Base-by-base conservation (phyloP, 2,888 invertebrate genomes). In the Drosophila aldrichi region DNA sequence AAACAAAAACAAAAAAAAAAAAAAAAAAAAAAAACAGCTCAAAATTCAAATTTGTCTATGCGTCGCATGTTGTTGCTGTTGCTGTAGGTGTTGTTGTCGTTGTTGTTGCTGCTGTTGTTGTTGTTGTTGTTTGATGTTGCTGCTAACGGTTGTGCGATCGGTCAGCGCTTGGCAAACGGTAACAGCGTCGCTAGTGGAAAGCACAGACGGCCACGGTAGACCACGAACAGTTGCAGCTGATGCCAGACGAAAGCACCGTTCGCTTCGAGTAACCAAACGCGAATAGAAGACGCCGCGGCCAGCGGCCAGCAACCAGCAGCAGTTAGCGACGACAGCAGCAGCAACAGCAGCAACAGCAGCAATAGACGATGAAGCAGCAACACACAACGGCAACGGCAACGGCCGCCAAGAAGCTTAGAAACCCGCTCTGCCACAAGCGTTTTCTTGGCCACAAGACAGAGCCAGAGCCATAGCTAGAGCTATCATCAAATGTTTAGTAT, bases 201-300 rank as follows among this genome's bases (percentile, higher is more conserved):
- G 43, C 40, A 22, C 25, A 59, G 62, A 57, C 59, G 41, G 44
- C 59, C 56, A 46, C 65, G 63, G 54, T 58, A 64, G 60, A 56
- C 43, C 56, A 56, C 56, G 32, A 20, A 61, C 67, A 61, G 38
- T 49, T 51, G 41, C 62, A 69, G 70, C 59, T 64, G 57, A 57
- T 64, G 60, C 59, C 70, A 70, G 70, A 70, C 57, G 61, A 70
- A 89, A 91, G 90, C 90, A 92, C 93, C 91, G 92, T 85, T 92
- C 92, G 90, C 92, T 88, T 92, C 91, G 91, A 92, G 79, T 83
- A 80, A 86, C 91, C 90, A 91, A 89, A 91, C 90, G 89, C 92
- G 92, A 92, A 92, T 93, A 93, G 77, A 79, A 75, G 91, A 88
- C 78, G 77, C 60, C 49, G 63, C 69, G 66, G 48, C 75, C 70